These are phyloP conservation scores for Ctenochaetus hawaiiensis DNA, from an alignment of 2,797 vertebrate species.

Conservation along the genomic window DNA sequence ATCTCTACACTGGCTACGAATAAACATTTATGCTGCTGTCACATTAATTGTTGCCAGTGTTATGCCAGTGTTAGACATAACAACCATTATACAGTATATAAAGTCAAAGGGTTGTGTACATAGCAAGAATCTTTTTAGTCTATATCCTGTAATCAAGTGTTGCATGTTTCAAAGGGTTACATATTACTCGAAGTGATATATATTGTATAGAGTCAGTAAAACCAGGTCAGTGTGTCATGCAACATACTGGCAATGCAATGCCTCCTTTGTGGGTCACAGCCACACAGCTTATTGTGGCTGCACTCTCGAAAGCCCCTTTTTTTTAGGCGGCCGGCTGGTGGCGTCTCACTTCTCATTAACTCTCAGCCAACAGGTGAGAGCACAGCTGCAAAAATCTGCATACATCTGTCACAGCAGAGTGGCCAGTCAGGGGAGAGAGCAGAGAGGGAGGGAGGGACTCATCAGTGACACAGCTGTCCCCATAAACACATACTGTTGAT, in stretches of 20 bases:
- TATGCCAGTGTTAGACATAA: background rate
- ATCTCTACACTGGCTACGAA: background rate
- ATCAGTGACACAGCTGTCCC: conserved; percentile 70
- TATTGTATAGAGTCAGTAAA: conserved; percentile 35
- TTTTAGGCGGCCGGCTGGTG: conserved; percentile 40
- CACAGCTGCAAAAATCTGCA: conserved; percentile 75
- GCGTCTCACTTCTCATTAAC: conserved; percentile 74
- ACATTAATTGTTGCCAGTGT: background rate
- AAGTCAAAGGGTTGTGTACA: background rate
- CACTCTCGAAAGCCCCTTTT: conserved; percentile 21
- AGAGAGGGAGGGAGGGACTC: conserved; percentile 34
- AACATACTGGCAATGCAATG: conserved; percentile 12
- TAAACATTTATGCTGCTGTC: background rate
- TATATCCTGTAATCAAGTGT: conserved; percentile 20
- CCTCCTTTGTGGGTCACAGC: conserved; percentile 34
- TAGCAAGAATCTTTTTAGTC: conserved; percentile 1
- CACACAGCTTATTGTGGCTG: conserved; percentile 24
- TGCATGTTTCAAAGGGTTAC: conserved; percentile 34
- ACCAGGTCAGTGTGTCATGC: conserved; percentile 70
- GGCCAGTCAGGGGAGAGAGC: conserved; percentile 3
- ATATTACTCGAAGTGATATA: conserved; percentile 34
- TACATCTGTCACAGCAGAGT: conserved; percentile 73
- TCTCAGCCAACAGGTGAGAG: conserved; percentile 77
- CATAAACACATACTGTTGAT: conserved; percentile 35
- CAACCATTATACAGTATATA: background rate